phyloP scores from a whole-genome alignment of 2,113 vertebrate species.

The Vombatus ursinus region DNA sequence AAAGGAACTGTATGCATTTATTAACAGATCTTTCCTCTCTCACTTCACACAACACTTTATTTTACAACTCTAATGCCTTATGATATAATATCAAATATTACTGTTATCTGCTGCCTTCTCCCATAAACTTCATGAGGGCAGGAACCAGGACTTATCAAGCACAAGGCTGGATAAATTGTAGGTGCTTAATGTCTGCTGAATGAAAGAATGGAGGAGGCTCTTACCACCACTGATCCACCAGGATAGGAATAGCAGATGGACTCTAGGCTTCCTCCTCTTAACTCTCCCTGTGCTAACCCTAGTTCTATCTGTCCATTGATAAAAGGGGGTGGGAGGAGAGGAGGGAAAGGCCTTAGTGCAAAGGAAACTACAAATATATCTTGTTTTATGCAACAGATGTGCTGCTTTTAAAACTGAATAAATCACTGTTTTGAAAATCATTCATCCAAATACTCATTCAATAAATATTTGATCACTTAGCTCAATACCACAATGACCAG shows the following conservation, averaged over 20 bases:
- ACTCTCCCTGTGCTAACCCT: not conserved
- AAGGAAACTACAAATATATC: not conserved
- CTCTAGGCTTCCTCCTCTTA: not conserved
- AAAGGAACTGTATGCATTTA: not conserved
- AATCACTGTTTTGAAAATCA: not conserved
- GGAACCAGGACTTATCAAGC: not conserved
- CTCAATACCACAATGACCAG: not conserved
- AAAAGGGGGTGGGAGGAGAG: not conserved
- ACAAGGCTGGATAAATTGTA: not conserved
- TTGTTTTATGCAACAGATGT: not conserved
- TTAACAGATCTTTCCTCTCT: not conserved
- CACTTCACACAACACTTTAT: not conserved
- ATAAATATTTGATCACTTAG: not conserved
- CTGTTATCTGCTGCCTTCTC: not conserved
- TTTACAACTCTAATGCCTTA: not conserved
- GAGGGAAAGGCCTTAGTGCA: not conserved
- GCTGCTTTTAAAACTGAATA: not conserved
- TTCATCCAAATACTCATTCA: not conserved
- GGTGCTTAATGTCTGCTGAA: not conserved
- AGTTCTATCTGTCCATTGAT: not conserved
- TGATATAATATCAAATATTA: not conserved
- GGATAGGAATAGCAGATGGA: not conserved
- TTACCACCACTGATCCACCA: not conserved
- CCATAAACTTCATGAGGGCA: not conserved
- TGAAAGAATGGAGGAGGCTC: not conserved